Base-by-base conservation (phyloP, 1,140 invertebrate genomes). In the Drosophila malerkotliana region DNA sequence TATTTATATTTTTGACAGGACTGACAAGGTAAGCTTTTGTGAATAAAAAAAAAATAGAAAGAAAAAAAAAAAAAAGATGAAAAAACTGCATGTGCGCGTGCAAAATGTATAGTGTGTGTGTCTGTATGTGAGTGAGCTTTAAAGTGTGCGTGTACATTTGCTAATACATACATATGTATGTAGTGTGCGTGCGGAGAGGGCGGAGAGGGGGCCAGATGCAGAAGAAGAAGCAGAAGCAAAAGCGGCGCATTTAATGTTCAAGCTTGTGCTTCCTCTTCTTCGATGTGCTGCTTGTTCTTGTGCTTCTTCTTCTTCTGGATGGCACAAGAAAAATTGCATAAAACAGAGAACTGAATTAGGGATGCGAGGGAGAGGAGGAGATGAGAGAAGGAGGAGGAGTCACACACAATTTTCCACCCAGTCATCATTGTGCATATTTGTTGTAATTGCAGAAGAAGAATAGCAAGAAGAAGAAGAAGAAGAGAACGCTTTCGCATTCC, bases 191-290 rank as follows among this genome's bases (percentile, higher is more conserved):
- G 32, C 4, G 41, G 41, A 4, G 41, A 4, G 41, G 15, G 9
- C 18, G 18, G 18, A 18, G 18, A 18, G 39, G 39, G 41, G 41
- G 14, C 41, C 7, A 44, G 8, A 18, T 6, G 34, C 15, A 18
- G 26, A 18, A 44, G 15, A 44, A 44, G 34, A 44, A 44, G 39
- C 18, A 18, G 18, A 18, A 44, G 41, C n/a, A 44, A 9, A 44
- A 44, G 41, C 41, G 41, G 41, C 41, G 41, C 41, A 44, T 44
- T 44, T 44, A 44, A 44, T 44, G 41, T 44, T 44, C 41, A 44
- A 44, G 41, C 41, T 44, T 14, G 14, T 44, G 41, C 14, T 9
- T 15, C 41, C 14, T 44, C 41, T 12, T 44, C 41, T 15, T 18
- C 14, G 8, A 18, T 0, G 14, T 41, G 8, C 39, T 8, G 4